Conservation (phyloP, 2,113 vertebrate species). For the Datnioides undecimradiatus region DNA sequence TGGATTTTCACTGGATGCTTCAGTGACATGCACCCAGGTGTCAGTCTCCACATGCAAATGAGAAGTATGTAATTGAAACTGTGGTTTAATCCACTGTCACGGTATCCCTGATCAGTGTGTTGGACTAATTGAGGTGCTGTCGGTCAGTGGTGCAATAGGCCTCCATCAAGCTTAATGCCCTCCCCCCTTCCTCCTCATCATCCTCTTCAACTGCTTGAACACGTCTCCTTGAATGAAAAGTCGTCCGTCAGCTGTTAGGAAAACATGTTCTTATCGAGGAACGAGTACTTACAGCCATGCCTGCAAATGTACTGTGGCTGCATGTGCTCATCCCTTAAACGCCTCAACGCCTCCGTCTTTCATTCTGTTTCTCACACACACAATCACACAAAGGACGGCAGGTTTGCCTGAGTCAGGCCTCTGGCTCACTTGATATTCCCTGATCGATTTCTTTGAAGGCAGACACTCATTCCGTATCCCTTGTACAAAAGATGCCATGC, state of each 20-base stretch:
- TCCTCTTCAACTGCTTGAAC: neutral
- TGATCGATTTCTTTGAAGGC: constrained; percentile 75
- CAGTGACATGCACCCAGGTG: neutral
- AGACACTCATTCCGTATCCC: constrained; percentile 69
- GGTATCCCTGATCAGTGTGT: constrained; percentile 55
- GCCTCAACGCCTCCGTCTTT: constrained; percentile 3
- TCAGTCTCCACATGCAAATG: constrained; percentile 24
- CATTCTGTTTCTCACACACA: constrained; percentile 13
- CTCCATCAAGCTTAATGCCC: constrained; percentile 27
- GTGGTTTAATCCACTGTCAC: constrained; percentile 46
- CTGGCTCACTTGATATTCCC: constrained; percentile 71
- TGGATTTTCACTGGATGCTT: neutral
- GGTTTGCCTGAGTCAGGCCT: constrained; percentile 79
- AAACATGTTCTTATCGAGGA: constrained; percentile 19
- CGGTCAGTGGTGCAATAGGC: constrained; percentile 39
- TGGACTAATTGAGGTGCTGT: constrained; percentile 65
- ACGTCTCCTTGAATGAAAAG: constrained; percentile 23
- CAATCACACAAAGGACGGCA: constrained; percentile 28
- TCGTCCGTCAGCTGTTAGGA: constrained; percentile 25
- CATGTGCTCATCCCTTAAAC: constrained; percentile 2
- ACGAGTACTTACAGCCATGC: constrained; percentile 3
- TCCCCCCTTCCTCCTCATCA: neutral
- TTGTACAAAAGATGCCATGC: constrained; percentile 59
- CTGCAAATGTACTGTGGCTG: constrained; percentile 24
- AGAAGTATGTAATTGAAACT: constrained; percentile 48